Percentiles rank a stretch among this genome's conserved stretches.
Evolutionary conservation across 2,888 invertebrate genomes (phyloP).

Genomic region (Saturnia pavonia): DNA sequence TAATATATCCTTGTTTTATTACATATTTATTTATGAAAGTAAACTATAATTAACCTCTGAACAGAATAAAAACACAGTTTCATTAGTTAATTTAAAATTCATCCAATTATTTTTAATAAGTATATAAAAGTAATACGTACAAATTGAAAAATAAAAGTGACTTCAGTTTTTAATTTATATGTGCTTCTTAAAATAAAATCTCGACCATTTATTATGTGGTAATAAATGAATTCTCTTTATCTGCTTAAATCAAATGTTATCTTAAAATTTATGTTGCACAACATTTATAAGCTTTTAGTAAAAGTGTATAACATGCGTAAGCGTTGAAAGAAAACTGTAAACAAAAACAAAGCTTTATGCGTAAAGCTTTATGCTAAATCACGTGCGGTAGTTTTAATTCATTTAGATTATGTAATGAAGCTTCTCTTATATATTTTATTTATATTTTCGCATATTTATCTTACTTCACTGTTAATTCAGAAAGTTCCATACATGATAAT

Average conservation of each 20-base stretch:
- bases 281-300: conserved; percentile 7
- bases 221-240: conserved; percentile 4
- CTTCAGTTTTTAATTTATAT: not conserved
- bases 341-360: conserved; percentile 6
- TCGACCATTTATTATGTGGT: not conserved
- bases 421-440: not conserved
- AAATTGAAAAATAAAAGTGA: not conserved
- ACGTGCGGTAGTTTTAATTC: not conserved
- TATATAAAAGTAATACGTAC: not conserved
- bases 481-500: not conserved
- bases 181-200: not conserved
- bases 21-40: no score
- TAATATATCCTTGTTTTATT: no score
- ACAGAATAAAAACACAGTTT: no score
- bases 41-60: no score
- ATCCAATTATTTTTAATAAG: not conserved
- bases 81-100: no score
- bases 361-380: no score
- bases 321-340: conserved; percentile 5
- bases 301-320: conserved; percentile 9
- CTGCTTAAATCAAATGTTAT: not conserved
- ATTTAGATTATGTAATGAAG: not conserved
- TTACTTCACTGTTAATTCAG: not conserved
- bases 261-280: not conserved
- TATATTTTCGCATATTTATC: not conserved